These are phyloP conservation scores for Callimorpha dominula DNA, from an alignment of 2,888 invertebrate species.

Conservation along the genomic window DNA sequence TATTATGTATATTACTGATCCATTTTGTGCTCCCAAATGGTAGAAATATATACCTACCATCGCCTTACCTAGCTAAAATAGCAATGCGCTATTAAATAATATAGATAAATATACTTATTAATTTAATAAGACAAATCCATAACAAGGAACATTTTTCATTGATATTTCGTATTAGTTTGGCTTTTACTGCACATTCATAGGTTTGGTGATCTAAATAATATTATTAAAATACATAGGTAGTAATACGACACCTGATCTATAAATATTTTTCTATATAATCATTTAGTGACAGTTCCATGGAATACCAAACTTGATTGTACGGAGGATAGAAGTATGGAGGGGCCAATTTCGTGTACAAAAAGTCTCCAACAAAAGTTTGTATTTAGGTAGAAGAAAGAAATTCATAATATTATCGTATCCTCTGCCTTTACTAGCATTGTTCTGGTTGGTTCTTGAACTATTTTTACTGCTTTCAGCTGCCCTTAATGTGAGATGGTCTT, in stretches of 20 bases:
- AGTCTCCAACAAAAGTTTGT: not conserved
- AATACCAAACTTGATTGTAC: not conserved
- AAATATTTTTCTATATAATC: not conserved
- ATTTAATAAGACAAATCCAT: slow-evolving; percentile 74
- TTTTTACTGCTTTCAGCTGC: not conserved
- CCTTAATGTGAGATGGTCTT: not conserved
- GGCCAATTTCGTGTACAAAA: not conserved
- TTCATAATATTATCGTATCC: not conserved
- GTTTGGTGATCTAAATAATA: not conserved
- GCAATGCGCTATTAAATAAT: slow-evolving; percentile 31
- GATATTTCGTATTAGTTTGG: slow-evolving; percentile 48
- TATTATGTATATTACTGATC: slow-evolving; percentile 57
- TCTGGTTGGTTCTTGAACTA: not conserved
- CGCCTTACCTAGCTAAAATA: slow-evolving; percentile 41
- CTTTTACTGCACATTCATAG: slow-evolving; percentile 41
- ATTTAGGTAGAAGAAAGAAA: not conserved
- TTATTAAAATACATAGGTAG: too few relatives aligned
- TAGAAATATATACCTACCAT: slow-evolving; percentile 34
- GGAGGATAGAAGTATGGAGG: not conserved
- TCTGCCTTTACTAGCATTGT: not conserved
- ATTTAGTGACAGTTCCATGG: not conserved
- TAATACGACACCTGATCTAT: not conserved
- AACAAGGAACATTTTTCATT: slow-evolving; percentile 72
- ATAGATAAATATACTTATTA: slow-evolving; percentile 48
- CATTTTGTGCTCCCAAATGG: slow-evolving; percentile 74